phyloP scores from a whole-genome alignment of 64 coral and sea anemone species.

The Porites lutea region DNA sequence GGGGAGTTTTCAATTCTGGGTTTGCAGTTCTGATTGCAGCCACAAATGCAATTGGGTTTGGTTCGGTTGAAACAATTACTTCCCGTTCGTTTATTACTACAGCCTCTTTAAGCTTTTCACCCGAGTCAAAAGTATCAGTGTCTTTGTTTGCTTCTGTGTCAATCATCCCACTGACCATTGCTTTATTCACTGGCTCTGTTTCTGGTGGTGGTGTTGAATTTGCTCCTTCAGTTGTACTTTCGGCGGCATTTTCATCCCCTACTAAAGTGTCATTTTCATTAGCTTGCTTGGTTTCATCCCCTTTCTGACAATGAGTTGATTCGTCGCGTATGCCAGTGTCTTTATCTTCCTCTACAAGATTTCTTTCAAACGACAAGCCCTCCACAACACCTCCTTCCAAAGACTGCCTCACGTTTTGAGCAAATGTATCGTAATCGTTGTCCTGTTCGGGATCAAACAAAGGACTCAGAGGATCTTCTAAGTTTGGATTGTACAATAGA shows the following conservation, averaged over 20 bases:
- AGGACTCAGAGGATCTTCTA: constrained; percentile 81
- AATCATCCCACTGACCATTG: no score
- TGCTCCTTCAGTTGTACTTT: no score
- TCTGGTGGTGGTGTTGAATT: no score
- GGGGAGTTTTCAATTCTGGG: background rate
- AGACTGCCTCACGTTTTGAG: constrained; percentile 65
- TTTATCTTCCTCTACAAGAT: constrained; percentile 36
- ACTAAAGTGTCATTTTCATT: background rate
- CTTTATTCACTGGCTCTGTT: no score
- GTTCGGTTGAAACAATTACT: no score
- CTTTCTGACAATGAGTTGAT: background rate
- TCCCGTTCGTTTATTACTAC: no score
- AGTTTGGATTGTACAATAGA: constrained; percentile 84
- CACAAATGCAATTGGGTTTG: no score
- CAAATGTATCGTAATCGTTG: constrained; percentile 38
- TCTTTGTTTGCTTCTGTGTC: background rate
- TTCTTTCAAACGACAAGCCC: constrained; percentile 58
- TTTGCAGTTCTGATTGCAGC: no score
- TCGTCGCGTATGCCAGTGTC: background rate
- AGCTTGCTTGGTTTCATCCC: background rate
- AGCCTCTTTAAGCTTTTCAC: no score
- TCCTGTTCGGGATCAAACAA: constrained; percentile 63
- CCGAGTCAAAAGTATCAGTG: background rate
- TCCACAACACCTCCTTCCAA: constrained; percentile 74
- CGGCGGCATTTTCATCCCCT: background rate